Base-by-base conservation (phyloP, 1,140 invertebrate genomes). In the Pseudomyrmex cubaensis region DNA sequence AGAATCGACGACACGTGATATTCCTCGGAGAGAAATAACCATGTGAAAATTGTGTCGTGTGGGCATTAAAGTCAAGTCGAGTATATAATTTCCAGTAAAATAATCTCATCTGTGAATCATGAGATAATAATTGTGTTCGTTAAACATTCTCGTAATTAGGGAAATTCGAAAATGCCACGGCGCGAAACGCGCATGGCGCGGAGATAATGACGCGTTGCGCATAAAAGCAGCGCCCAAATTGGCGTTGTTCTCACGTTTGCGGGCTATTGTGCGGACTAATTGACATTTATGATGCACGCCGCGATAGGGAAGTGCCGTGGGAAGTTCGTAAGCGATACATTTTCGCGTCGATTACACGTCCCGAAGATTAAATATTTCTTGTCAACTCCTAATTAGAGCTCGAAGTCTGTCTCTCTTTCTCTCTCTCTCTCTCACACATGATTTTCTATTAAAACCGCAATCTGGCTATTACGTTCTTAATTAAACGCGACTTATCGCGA, bases 271-370 rank as follows among this genome's bases (percentile, higher is more conserved):
- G n/a, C n/a, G 9, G 56, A 35, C 73, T 85, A 85, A 85, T 85
- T 84, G 84, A 85, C 82, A 75, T 77, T 85, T 76, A 84, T 82
- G 52, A 84, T 69, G 64, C 61, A 69, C 64, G 72, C 15, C 20
- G 80, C 44, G 82, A 85, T 85, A 85, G 61, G 5, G 52, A 74
- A 63, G 67, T 82, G 61, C 12, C 22, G 22, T 77, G 73, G 54
- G 54, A 84, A 84, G 50, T 77, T 84, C 22, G 73, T 67, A 77
- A 77, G 20, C 74, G 63, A 78, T 82, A 73, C 48, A 57, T 64
- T 66, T 83, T 46, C 66, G 25, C 62, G 80, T 76, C 35, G 50
- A 74, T 83, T 83, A 57, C 25, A 13, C 50, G 50, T 20, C 9
- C 56, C n/a, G 9, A n/a, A 2, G 7, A 59, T 12, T 63, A 78